Evolutionary conservation across 2,113 vertebrate species (phyloP), one percentile per base, ranked within the genome.

Genomic region (Thamnaconus septentrionalis): DNA sequence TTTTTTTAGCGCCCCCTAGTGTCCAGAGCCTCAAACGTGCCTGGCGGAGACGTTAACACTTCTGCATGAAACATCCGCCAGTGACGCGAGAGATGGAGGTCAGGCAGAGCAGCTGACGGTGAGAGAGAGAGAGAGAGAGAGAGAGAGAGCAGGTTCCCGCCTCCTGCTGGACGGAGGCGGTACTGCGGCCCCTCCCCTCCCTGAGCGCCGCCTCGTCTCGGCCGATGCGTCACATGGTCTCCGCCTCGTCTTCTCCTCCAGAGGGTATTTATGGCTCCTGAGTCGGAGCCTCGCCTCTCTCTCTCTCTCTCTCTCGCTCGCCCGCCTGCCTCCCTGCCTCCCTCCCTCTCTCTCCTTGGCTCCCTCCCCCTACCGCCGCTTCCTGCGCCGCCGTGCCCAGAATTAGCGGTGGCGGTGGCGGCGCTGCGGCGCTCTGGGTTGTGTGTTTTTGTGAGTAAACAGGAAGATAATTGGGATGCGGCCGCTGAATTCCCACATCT

Each of bases 211-310:
- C 72, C 72, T 45, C 31, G 65, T 82, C 76, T 80, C 66, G 57
- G 76, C n/a, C 68, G 78, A 81, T 62, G 66, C 67, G 75, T 79
- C 73, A 81, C 75, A 79, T 76, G 75, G 55, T 61, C 75, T 75
- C 64, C 64, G 71, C 69, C 69, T 78, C 61, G 64, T 60, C 64
- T 84, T 79, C 72, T 79, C 76, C 69, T 84, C 82, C 82, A 72
- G 76, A 79, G 76, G 77, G 76, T 79, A 84, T 84, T 79, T 77
- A 76, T 84, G 76, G 79, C 79, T 84, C 79, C 82, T 65, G 79
- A 81, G 72, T 81, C 64, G 56, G 79, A 84, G 79, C 82, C 73
- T 6, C 66, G 66, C 54, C 54, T 60, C 66, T 59, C 54, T 69
- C 61, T 70, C 76, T 79, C 76, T 77, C 76, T 79, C 64, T 54